Conservation (phyloP, 2,888 invertebrate genomes). For the Brachycybe producta region DNA sequence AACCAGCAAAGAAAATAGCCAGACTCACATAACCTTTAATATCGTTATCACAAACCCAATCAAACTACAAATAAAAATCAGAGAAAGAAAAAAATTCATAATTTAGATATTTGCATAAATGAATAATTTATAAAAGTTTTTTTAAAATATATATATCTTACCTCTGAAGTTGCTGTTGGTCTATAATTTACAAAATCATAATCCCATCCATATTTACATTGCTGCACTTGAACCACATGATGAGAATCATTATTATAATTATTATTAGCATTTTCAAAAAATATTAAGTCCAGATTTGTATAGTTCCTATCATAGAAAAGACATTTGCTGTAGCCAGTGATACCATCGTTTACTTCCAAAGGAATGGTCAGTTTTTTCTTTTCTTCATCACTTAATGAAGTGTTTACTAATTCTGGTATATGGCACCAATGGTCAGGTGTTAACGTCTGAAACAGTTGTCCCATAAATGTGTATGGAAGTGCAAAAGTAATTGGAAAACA, state of each 20-base stretch:
- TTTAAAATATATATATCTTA: neutral
- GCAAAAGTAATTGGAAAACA: neutral
- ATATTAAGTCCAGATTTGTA: no score
- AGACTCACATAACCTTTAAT: neutral
- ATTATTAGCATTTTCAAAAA: neutral
- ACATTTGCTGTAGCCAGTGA: neutral
- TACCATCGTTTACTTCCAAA: neutral
- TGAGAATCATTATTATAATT: neutral
- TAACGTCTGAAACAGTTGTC: neutral
- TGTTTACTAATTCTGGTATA: neutral
- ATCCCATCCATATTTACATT: no score
- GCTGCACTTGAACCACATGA: no score
- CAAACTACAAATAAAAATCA: neutral
- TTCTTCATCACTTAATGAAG: neutral
- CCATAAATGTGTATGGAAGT: neutral
- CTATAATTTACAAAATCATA: neutral
- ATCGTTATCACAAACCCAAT: slow-evolving; percentile 1
- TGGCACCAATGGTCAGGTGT: neutral
- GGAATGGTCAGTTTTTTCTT: neutral
- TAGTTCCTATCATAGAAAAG: neutral
- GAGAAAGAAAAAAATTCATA: neutral
- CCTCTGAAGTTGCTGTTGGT: neutral
- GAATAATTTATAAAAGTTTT: no score
- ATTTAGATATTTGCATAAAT: no score
- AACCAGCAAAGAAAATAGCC: neutral